phyloP scores from a whole-genome alignment of 2,113 vertebrate genomes.

The Lutjanus erythropterus region DNA sequence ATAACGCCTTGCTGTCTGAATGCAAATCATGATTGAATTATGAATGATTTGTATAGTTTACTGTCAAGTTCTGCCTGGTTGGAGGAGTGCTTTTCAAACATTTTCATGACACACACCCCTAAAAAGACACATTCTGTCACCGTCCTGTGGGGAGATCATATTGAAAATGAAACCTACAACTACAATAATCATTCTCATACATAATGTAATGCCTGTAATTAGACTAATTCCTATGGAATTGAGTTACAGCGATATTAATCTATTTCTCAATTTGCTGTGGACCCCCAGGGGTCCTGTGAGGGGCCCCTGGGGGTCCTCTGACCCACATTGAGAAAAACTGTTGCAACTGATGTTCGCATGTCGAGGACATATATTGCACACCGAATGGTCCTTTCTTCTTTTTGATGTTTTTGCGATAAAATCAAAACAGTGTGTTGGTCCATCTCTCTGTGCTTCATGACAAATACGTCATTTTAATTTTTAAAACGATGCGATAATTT shows the following conservation, averaged over 20 bases:
- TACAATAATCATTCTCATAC: conserved; percentile 36
- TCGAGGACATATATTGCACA: conserved; percentile 1
- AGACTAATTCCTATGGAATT: conserved; percentile 65
- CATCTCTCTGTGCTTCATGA: not conserved
- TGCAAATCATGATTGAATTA: conserved; percentile 75
- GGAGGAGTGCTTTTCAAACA: conserved; percentile 12
- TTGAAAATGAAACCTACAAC: conserved; percentile 28
- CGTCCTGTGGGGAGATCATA: conserved; percentile 4
- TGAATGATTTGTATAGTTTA: conserved; percentile 68
- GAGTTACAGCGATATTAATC: conserved; percentile 64
- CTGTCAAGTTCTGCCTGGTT: conserved; percentile 29
- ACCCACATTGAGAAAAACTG: conserved; percentile 59
- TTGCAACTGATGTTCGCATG: not conserved
- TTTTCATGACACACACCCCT: conserved; percentile 18
- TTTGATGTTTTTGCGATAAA: not conserved
- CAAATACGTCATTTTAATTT: too few species aligned
- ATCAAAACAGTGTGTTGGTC: not conserved
- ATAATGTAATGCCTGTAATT: conserved; percentile 54
- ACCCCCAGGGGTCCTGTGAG: conserved; percentile 28
- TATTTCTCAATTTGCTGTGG: conserved; percentile 74
- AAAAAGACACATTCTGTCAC: conserved; percentile 19
- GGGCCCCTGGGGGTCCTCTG: conserved; percentile 52
- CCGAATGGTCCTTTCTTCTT: not conserved
- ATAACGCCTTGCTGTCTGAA: conserved; percentile 63
- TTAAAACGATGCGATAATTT: too few species aligned